Conservation (phyloP, 2,113 vertebrate genomes). For the Axis porcinus region DNA sequence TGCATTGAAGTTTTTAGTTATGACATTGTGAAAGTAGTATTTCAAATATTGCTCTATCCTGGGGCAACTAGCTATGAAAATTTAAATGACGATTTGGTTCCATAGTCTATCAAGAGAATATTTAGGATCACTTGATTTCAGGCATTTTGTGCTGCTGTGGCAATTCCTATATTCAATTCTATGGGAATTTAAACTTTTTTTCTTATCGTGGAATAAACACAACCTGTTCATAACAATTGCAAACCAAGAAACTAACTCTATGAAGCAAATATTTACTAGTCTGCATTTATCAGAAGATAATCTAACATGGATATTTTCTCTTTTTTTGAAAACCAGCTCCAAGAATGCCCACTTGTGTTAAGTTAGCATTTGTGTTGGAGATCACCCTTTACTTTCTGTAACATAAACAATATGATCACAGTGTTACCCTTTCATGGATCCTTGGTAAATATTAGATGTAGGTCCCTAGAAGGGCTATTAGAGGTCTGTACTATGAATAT, state of each 20-base stretch:
- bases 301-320: neutral
- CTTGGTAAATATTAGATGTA: neutral
- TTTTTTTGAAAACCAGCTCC: neutral
- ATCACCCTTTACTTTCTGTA: neutral
- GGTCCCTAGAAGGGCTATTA: neutral
- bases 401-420: neutral
- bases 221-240: neutral
- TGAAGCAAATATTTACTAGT: neutral
- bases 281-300: neutral
- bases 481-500: neutral
- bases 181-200: neutral
- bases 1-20: neutral
- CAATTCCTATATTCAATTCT: neutral
- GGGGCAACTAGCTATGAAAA: neutral
- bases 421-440: neutral
- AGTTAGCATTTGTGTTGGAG: neutral
- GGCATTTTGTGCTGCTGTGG: neutral
- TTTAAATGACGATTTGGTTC: neutral
- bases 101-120: neutral
- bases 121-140: neutral
- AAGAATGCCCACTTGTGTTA: neutral
- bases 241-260: neutral
- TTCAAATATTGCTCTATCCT: neutral
- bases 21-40: neutral
- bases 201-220: neutral